Percentiles rank a stretch among this genome's conserved stretches.
These are phyloP conservation scores for Nephrotoma appendiculata DNA, from an alignment of 2,888 invertebrate species.

Conservation along the genomic window DNA sequence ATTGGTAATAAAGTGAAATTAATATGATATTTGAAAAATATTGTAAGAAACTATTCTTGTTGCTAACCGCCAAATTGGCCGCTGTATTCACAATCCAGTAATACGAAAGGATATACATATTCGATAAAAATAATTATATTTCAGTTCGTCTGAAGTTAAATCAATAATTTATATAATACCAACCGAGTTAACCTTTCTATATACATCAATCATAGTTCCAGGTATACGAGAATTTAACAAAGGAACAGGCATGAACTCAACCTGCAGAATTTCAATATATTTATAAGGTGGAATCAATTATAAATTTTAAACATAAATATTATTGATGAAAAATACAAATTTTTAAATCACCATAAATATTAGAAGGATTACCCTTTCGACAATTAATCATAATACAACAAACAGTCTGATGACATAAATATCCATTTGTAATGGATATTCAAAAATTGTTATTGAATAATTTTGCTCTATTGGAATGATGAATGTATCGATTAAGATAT, in stretches of 20 bases:
- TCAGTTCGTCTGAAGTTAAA: no score
- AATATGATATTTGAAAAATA: no score
- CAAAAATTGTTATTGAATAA: neutral
- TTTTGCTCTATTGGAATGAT: neutral
- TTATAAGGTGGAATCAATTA: neutral
- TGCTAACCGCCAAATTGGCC: no score
- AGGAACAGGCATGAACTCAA: neutral
- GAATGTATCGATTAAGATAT: neutral
- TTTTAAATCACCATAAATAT: neutral
- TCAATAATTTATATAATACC: no score
- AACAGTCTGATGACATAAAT: neutral
- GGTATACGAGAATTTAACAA: neutral
- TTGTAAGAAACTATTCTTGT: no score
- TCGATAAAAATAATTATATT: no score
- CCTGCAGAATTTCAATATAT: neutral
- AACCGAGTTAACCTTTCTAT: neutral
- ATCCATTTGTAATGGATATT: neutral
- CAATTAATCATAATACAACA: neutral
- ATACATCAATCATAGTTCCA: neutral
- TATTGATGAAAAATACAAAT: neutral
- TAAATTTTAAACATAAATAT: neutral
- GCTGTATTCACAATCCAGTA: no score
- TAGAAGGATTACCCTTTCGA: neutral
- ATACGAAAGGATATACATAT: no score
- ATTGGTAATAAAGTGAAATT: no score